Base-by-base conservation (phyloP, 2,888 invertebrate species). In the Euproctis similis region DNA sequence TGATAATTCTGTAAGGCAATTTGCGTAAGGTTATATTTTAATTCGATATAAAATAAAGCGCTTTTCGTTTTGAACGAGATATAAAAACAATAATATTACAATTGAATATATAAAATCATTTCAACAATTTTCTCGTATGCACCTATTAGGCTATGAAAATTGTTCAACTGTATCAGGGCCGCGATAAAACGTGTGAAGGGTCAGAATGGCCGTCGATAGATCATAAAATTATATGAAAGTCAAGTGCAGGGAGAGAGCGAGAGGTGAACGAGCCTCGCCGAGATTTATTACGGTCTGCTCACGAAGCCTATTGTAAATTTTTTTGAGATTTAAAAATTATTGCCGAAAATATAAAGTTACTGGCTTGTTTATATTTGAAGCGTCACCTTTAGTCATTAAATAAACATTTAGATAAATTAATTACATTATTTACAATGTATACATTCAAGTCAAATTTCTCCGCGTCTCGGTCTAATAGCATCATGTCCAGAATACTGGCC, bases 141-240 rank as follows among this genome's bases (percentile, higher is more conserved):
- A 36, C 39, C 31, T 39, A 46, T 40, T 42, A 53, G 39, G 34
- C 34, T 39, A 45, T 44, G 47, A 53, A 61, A n/a, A 54, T 50
- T 53, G 42, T 46, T 43, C 53, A 47, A 58, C 57, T 59, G 59
- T 59, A 59, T 61, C 57, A 55, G 57, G 59, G 61, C 53, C 54
- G 64, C 72, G 66, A 78, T 78, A 82, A 78, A 78, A 73, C 64
- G 72, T 73, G 72, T 69, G 78, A 76, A 75, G 81, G 81, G 81
- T 81, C 82, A 81, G 64, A 74, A 69, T 65, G 72, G 64, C 61
- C 70, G 60, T 44, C 76, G 61, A 81, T 82, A 82, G 71, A 84
- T 84, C 82, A 81, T 80, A 77, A 81, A 81, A 80, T 82, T 81
- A 84, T 77, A 81, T 82, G 73, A 84, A 82, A 82, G 81, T 81